Percentiles rank a stretch among this genome's conserved stretches.
phyloP scores from a whole-genome alignment of 1,140 invertebrate species.

The Brachionus calyciflorus region DNA sequence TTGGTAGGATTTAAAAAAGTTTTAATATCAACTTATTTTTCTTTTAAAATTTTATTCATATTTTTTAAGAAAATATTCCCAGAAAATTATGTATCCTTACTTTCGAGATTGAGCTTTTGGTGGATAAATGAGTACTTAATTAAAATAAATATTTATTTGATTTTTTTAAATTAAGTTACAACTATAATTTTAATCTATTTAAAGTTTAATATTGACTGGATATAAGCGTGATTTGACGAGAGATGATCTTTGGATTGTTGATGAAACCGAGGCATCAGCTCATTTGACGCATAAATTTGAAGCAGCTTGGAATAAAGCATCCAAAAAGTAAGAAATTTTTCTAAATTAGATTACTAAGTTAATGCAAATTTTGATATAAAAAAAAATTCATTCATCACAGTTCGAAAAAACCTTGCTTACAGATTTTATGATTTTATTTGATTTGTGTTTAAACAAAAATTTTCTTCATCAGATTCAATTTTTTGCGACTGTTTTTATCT shows the following conservation, averaged over 20 bases:
- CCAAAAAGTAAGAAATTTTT: constrained; percentile 14
- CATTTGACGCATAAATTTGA: constrained; percentile 8
- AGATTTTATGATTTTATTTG: too few relatives aligned
- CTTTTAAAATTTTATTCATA: not conserved
- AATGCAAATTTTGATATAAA: too few relatives aligned
- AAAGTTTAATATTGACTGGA: constrained; percentile 45
- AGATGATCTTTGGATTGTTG: constrained; percentile 44
- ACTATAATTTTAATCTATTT: not conserved
- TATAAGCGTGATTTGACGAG: constrained; percentile 27
- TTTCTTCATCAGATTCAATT: too few relatives aligned
- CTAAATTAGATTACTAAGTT: too few relatives aligned
- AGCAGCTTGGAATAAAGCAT: constrained; percentile 30
- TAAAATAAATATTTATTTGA: not conserved
- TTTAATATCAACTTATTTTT: not conserved
- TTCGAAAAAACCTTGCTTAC: too few relatives aligned
- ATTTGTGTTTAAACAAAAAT: too few relatives aligned
- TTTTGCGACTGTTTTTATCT: too few relatives aligned
- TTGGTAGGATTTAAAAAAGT: too few relatives aligned
- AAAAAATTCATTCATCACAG: too few relatives aligned
- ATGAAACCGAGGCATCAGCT: constrained; percentile 30
- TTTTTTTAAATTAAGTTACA: not conserved
- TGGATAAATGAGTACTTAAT: constrained; percentile 42
- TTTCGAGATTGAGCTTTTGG: constrained; percentile 37
- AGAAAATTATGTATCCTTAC: constrained; percentile 40
- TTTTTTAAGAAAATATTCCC: constrained; percentile 28